Evolutionary conservation across 2,888 invertebrate species (phyloP), one percentile per base, ranked within the genome.

Genomic region (Chaetogeoica ovagalla): DNA sequence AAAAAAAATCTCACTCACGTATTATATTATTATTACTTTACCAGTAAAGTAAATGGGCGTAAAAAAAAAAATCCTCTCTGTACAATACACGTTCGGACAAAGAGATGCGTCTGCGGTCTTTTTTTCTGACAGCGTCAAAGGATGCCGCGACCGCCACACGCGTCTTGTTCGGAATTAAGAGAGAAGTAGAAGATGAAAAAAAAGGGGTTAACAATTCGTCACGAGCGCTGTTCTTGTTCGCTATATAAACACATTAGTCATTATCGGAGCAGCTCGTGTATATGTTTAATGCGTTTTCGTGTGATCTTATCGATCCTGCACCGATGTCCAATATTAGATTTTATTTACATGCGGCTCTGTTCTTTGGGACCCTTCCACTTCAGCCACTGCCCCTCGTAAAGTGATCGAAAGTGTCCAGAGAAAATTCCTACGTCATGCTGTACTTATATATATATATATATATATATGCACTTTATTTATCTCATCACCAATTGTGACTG

Each of bases 111-210:
- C 74, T 21, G 65, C 65, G 70, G 52, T 52, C 63, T 30, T 30
- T 48, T n/a, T 15, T 48, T 69, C 62, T 62, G 77, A 60, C 48
- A 15, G 48, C 48, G 23, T 77, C 77, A 77, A 77, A 77, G 62
- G 59, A 23, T 68, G 77, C 62, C 52, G 52, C 77, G 52, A 21
- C 48, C 23, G 39, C 8, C 57, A 30, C 52, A 55, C 63, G 39
- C 13, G 69, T 70, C 69, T 70, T 62, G 60, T 62, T 62, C 52
- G 69, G 21, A 19, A 52, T 19, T 6, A 48, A 15, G 48, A 13
- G 48, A 13, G 1, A 0, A 15, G 48, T 9, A 43, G 43, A 43
- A 43, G 7, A 43, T n/a, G n/a, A 48, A 48, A 62, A 70, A 39
- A 70, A 62, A 62, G 52, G 70, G 77, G 69, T 62, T 62, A 60